Base-by-base conservation (phyloP, 1,140 invertebrate species). In the Hypsibius dujardini region DNA sequence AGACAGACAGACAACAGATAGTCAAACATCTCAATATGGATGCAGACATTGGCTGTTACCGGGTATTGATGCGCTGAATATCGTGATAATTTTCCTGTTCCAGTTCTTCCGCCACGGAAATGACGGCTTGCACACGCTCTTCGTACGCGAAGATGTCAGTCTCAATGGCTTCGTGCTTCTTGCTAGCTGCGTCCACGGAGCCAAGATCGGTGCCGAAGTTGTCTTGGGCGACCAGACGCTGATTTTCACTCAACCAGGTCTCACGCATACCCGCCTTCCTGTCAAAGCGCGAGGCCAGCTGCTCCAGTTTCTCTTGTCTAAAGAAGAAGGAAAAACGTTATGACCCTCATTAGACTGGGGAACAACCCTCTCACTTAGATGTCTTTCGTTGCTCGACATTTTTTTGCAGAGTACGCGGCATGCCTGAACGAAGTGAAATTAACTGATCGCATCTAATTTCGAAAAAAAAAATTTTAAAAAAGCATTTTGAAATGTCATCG, bases 71-170 rank as follows among this genome's bases (percentile, higher is more conserved):
- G 50, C 93, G 86, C 75, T 95, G 91, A 77, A 98, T 94, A 77
- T 98, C 95, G 78, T 99, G 93, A 79, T 98, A 99, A 73, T 93
- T 92, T 79, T 99, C 96, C 46, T 90, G 86, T 79, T 98, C 90
- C 28, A 99, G 81, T 81, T 99, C 95, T 72, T 88, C 87, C 56
- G 94, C 95, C 0, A 99, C 95, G 1, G 94, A 90, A 62, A 98
- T 93, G 0, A 99, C 95, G 0, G 95, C 95, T 79, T 97, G 92
- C 0, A 99, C 95, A 70, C 96, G 86, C 80, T 99, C 96, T 81
- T 99, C 95, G 76, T 98, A 99, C 0, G 96, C 95, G 78, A 96
- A 92, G 76, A 99, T 99, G 77, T 99, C 96, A 0, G 96, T 98
- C 80, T 98, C 95, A 76, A 99, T 98, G 46, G 96, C 95, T 81